phyloP scores from a whole-genome alignment of 2,888 invertebrate species.

The Norana najaformis region DNA sequence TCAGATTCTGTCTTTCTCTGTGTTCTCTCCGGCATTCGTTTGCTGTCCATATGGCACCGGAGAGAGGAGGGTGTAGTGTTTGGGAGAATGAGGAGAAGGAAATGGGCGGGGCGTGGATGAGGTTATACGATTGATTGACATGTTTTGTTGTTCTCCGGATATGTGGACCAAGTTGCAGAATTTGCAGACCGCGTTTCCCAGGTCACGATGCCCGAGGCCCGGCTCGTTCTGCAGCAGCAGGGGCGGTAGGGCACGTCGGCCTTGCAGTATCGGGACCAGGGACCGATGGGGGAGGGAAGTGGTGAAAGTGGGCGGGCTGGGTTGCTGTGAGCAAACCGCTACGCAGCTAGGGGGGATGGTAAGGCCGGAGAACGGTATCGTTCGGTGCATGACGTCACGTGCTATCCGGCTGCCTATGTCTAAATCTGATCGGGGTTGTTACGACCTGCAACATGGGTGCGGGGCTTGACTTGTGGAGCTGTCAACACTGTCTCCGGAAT shows the following conservation, averaged over 20 bases:
- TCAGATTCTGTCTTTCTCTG: not conserved
- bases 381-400: not conserved
- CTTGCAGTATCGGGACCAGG: slow-evolving; percentile 8
- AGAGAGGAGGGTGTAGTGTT: not conserved
- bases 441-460: not conserved
- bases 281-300: not conserved
- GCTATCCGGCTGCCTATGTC: not conserved
- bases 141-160: slow-evolving; percentile 4
- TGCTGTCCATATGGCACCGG: not conserved
- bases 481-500: not conserved
- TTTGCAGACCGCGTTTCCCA: slow-evolving; percentile 3
- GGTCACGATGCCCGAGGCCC: not conserved
- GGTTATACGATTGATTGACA: not conserved
- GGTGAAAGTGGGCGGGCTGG: not conserved
- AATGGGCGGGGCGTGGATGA: not conserved
- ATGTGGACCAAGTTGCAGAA: slow-evolving; percentile 15
- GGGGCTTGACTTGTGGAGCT: not conserved
- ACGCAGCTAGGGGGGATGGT: not conserved
- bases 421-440: not conserved
- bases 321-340: not conserved
- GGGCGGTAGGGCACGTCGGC: not conserved
- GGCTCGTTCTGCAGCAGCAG: not conserved
- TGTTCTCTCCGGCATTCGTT: not conserved
- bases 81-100: not conserved
- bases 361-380: not conserved